These are phyloP conservation scores for Platypus cylindrus DNA, from an alignment of 2,888 invertebrate species.

Conservation along the genomic window DNA sequence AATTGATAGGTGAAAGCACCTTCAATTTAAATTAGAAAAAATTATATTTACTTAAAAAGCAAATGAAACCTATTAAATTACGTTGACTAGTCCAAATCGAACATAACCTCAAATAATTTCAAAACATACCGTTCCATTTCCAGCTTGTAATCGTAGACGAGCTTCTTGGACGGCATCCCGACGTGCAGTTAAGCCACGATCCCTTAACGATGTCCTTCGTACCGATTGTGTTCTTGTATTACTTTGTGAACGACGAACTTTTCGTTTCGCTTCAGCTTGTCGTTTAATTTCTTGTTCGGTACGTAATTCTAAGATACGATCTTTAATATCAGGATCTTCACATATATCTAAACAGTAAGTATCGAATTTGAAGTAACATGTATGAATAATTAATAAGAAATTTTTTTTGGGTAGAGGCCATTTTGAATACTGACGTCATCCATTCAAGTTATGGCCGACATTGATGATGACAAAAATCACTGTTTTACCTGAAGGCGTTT, in stretches of 20 bases:
- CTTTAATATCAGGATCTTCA: constrained; percentile 88
- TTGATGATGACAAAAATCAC: neutral
- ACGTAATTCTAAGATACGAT: constrained; percentile 74
- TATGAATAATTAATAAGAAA: too few species aligned
- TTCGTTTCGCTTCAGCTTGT: constrained; percentile 46
- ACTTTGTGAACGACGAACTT: constrained; percentile 57
- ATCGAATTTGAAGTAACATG: neutral
- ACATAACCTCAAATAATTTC: too few species aligned
- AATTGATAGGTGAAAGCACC: too few species aligned
- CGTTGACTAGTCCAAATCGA: too few species aligned
- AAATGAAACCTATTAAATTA: too few species aligned
- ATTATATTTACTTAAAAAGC: too few species aligned
- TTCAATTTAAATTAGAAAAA: too few species aligned
- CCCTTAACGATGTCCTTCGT: constrained; percentile 81
- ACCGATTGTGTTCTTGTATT: constrained; percentile 84
- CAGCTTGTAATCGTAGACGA: constrained; percentile 48
- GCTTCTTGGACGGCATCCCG: constrained; percentile 93
- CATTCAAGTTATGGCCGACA: neutral
- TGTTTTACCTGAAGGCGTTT: constrained; percentile 64
- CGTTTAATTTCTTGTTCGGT: constrained; percentile 75
- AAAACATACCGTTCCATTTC: constrained; percentile 22
- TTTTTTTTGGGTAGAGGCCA: neutral
- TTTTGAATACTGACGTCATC: neutral
- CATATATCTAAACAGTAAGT: constrained; percentile 62
- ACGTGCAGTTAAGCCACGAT: constrained; percentile 85